Evolutionary conservation across 2,113 vertebrate genomes (phyloP), one percentile per base, ranked within the genome.

Genomic region (Physeter macrocephalus): DNA sequence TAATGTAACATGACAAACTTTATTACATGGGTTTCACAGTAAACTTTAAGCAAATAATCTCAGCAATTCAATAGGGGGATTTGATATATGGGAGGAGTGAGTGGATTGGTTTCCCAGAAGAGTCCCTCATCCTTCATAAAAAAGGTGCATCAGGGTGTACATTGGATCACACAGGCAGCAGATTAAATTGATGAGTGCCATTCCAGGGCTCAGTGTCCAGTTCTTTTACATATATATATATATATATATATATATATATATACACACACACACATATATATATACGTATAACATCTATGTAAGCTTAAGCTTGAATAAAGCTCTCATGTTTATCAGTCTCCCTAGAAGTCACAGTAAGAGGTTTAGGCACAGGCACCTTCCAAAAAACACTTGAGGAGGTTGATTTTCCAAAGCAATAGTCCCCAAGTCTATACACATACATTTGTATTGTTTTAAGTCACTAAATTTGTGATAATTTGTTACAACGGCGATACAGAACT

Each of bases 241-340:
- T 54, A 43, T 41, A 46, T 75, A 75, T 31, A 75, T 46, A 17
- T 75, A 46, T 18, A 75, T 54, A 41, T 41, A 46, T 74, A 74
- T 31, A 75, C 18, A 75, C 31, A 10, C 46, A 75, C 18, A 75
- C 7, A 21, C 7, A 34, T 10, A 20, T 10, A 75, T 4, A 57
- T 1, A 57, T 34, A 10, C n/a, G 54, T 2, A 12, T 27, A n/a
- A 6, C 18, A 72, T 12, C 61, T 6, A 41, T 0, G 7, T 5
- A 29, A 78, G 18, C 3, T 41, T 29, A 83, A n/a, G 0, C 8
- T 90, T 72, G 31, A 43, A 49, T 66, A 71, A 64, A 74, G 3
- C 39, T 54, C 36, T 62, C 34, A 69, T 31, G 3, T 6, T 46
- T 52, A 15, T 49, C 43, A 34, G 15, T 27, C 61, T 71, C 5